Evolutionary conservation across 1,140 invertebrate species (phyloP), one percentile per base, ranked within the genome.

Genomic region (Myzus persicae): DNA sequence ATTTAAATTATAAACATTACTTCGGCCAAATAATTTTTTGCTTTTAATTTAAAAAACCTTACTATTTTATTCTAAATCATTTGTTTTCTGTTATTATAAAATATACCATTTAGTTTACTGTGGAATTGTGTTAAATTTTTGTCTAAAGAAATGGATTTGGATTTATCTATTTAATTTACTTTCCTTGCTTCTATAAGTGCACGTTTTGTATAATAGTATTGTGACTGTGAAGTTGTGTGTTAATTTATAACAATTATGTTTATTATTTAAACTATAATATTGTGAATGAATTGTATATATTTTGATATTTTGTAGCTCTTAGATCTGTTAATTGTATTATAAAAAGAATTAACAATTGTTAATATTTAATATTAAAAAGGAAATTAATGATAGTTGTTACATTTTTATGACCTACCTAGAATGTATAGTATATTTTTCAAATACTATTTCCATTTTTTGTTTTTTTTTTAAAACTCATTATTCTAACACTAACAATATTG

Each of bases 401-500:
- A 54, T 31, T 89, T 89, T 54, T 89, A 4, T 26, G 14, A 89
- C 8, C 3, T 24, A 89, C 8, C 3, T 24, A 89, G 31, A 24
- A 51, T 54, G 0, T 89, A 6, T 38, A 54, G 22, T 67, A 42
- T 67, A 31, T 44, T n/a, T 67, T 42, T 22, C 42, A 67, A 67
- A n/a, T 67, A 90, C 2, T 90, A 42, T 59, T 59, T 59, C 40
- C 51, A 42, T 42, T 90, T 67, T 67, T 1, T 67, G 11, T 67
- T 67, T 26, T 26, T 54, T 59, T 59, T 18, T 81, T 92, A 20
- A 51, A 36, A 81, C 42, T 42, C 54, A 85, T 42, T 54, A 84
- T 84, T 24, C 81, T 85, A 93, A 93, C 67, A 93, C 91, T 93
- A 93, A 93, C 81, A 93, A 93, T 84, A 85, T 93, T 93, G 76